These are phyloP conservation scores for Bovichtus diacanthus DNA, from an alignment of 2,797 vertebrate genomes.

Conservation along the genomic window DNA sequence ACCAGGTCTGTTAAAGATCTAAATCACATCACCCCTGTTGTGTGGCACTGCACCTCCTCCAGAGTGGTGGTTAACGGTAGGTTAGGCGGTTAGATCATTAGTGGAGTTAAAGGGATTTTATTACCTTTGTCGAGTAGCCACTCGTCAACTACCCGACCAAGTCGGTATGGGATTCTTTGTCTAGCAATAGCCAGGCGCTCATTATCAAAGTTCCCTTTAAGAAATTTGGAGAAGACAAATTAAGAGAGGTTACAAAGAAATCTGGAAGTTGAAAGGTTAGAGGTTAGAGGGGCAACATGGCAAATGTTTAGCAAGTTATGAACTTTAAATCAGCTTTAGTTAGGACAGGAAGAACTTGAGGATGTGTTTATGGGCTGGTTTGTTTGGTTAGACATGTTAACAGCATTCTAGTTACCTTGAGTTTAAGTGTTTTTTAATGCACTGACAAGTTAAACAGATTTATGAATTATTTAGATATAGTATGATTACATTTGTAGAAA, in stretches of 20 bases:
- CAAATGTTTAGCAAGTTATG: slow-evolving; percentile 87
- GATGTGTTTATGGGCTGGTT: slow-evolving; percentile 77
- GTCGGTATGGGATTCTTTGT: slow-evolving; percentile 99
- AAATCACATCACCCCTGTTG: slow-evolving; percentile 56
- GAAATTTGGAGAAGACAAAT: slow-evolving; percentile 96
- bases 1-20: slow-evolving; percentile 44
- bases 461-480: slow-evolving; percentile 86
- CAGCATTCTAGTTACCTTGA: slow-evolving; percentile 82
- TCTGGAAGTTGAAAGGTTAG: slow-evolving; percentile 88
- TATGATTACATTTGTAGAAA: slow-evolving; percentile 68
- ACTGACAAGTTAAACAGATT: slow-evolving; percentile 84
- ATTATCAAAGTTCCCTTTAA: slow-evolving; percentile 99
- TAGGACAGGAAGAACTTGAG: slow-evolving; percentile 81
- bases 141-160: slow-evolving; percentile 99
- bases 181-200: slow-evolving; percentile 99
- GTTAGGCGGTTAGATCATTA: slow-evolving; percentile 85
- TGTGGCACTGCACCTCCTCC: slow-evolving; percentile 89
- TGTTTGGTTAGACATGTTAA: slow-evolving; percentile 83
- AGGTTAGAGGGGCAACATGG: slow-evolving; percentile 86
- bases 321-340: slow-evolving; percentile 86
- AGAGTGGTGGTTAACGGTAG: slow-evolving; percentile 85
- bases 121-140: slow-evolving; percentile 99
- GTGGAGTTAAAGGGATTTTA: slow-evolving; percentile 93
- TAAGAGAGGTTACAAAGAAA: slow-evolving; percentile 88
- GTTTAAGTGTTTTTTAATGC: slow-evolving; percentile 80